Evolutionary conservation across 2,888 invertebrate genomes (phyloP).

Genomic region (Acrobasis consociella): DNA sequence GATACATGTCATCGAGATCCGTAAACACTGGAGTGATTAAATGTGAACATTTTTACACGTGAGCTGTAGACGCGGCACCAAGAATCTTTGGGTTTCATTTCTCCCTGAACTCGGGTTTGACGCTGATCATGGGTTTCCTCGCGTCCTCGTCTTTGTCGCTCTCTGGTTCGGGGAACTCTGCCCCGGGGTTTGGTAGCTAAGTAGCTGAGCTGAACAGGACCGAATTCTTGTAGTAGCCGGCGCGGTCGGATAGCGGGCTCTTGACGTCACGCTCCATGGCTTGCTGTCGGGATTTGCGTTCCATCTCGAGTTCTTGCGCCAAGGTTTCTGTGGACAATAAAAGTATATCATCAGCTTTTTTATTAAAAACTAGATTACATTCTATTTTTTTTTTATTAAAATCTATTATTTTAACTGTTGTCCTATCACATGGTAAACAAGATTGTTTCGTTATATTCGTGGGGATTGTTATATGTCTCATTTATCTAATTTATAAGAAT

Average conservation of each 20-base stretch:
- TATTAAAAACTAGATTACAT: too few relatives aligned
- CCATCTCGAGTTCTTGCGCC: slow-evolving; percentile 94
- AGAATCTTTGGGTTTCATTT: slow-evolving; percentile 65
- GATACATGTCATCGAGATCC: slow-evolving; percentile 60
- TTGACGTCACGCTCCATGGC: slow-evolving; percentile 92
- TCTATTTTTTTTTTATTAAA: too few relatives aligned
- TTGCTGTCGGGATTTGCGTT: slow-evolving; percentile 92
- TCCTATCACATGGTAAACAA: too few relatives aligned
- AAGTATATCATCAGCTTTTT: slow-evolving; percentile 4
- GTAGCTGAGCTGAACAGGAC: slow-evolving; percentile 95
- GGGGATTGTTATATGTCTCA: too few relatives aligned
- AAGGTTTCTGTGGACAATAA: slow-evolving; percentile 87
- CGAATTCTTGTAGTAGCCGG: slow-evolving; percentile 94
- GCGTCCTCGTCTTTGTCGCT: slow-evolving; percentile 67
- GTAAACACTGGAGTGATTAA: slow-evolving; percentile 54
- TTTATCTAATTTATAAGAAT: too few relatives aligned
- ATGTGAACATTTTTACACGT: slow-evolving; percentile 26
- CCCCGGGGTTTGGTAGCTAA: slow-evolving; percentile 79
- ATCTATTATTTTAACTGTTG: too few relatives aligned
- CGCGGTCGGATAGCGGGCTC: slow-evolving; percentile 91
- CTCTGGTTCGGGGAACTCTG: slow-evolving; percentile 67
- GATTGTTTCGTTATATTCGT: too few relatives aligned
- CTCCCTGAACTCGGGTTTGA: slow-evolving; percentile 80
- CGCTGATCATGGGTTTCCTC: slow-evolving; percentile 80
- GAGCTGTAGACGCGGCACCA: slow-evolving; percentile 27